Base-by-base conservation (phyloP, 2,797 vertebrate species). In the Acropternis orthonyx region DNA sequence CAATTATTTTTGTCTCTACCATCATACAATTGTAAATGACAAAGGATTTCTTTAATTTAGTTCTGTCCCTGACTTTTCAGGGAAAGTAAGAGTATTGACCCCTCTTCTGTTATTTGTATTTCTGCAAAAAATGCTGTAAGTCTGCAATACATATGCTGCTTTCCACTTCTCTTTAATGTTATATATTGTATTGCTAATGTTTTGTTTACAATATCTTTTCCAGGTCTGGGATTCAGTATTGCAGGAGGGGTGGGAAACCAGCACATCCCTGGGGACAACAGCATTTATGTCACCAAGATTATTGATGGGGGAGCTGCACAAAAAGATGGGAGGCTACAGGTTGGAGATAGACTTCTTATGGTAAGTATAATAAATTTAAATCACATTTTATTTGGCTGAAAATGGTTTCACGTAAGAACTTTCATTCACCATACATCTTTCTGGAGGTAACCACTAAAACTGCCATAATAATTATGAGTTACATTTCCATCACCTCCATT, bases 251-350 rank as follows among this genome's bases (percentile, higher is more conserved):
- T 99, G 88, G 99, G 99, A 72, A 99, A 99, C 97, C 99, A 99
- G 80, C 99, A 99, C 98, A 99, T 99, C 89, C 99, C 99, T 2
- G 99, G 99, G 54, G 99, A 99, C 98, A 99, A 99, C 97, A 99
- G 99, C 96, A 99, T 99, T 96, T 99, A 99, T 79, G 99, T 99
- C 90, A 99, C 99, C 73, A 99, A 99, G 97, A 99, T 99, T 90
- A 99, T 99, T 49, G 99, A 99, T 58, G 99, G 99, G 6, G 99
- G 99, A 68, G 99, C 99, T 63, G 99, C 99, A 2, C 99, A 99
- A 92, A 99, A 99, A 96, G 99, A 99, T 85, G 97, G 98, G 18
- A 98, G 98, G 71, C 97, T 99, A 85, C 99, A 99, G 96, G 98
- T 99, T 81, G 99, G 99, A 96, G 99, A 99, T 97, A 98, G 99